Evolutionary conservation across 2,797 vertebrate genomes (phyloP), one percentile per base, ranked within the genome.

Genomic region (Sciurus vulgaris): DNA sequence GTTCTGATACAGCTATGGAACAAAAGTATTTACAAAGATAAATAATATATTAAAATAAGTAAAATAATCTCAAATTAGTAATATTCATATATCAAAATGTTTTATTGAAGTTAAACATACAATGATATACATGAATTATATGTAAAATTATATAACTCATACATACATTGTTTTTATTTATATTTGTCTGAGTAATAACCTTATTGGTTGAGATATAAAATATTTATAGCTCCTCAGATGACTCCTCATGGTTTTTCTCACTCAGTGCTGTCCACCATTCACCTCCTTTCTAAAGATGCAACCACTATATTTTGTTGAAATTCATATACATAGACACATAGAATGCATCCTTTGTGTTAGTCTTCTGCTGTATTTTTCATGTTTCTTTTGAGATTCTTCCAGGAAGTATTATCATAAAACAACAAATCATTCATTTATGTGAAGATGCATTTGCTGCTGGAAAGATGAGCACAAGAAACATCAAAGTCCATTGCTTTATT

Each of bases 11-110:
- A 78, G 3, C 6, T 49, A 65, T 56, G 41, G 83, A 59, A 84
- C 14, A 79, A 78, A 93, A 96, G 26, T 85, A 79, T 56, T 95
- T 67, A 77, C 5, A 49, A 73, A 65, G 26, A 47, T 69, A 73
- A 79, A 87, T 6, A 54, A 17, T 51, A 22, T 51, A 56, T 38
- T 1, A 72, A 91, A 86, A 73, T 38, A 86, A 76, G 12, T 86
- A 74, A 59, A 81, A 49, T 3, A 24, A 82, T 11, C 89, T 77
- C 17, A 87, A 70, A 56, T 3, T n/a, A 76, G 44, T 17, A 61
- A 78, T 79, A 41, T 73, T 28, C 6, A 41, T 33, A 82, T n/a
- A 89, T 0, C 14, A 38, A 72, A 90, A 78, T 63, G 7, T 61
- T 89, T 83, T 93, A 15, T 67, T 89, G 18, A 86, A 78, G 30